Percentiles rank a stretch among this genome's conserved stretches.
Conservation (phyloP, 2,888 invertebrate genomes). For the Drosophila testacea region DNA sequence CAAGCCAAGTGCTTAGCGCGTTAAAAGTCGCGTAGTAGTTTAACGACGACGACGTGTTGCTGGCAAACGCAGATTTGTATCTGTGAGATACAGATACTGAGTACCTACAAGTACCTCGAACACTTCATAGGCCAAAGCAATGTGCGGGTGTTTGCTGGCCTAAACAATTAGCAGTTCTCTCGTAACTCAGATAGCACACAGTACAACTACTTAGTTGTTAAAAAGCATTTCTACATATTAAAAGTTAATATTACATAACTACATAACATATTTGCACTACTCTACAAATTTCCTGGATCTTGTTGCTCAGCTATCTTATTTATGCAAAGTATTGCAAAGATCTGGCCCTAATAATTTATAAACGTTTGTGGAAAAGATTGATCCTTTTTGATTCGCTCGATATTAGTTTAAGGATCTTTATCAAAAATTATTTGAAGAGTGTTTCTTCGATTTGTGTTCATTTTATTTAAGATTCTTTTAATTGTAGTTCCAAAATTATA, state of each 20-base stretch:
- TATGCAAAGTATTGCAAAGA: background rate
- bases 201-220: constrained; percentile 4
- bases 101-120: constrained; percentile 27
- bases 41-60: constrained; percentile 76
- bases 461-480: no score
- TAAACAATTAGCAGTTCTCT: constrained; percentile 60
- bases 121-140: constrained; percentile 9
- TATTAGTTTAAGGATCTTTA: no score
- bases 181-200: constrained; percentile 21
- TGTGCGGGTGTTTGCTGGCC: constrained; percentile 73
- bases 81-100: constrained; percentile 62
- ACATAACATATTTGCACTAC: constrained; percentile 3
- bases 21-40: constrained; percentile 75
- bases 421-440: no score
- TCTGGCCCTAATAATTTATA: no score
- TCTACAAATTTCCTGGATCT: background rate
- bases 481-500: no score
- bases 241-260: constrained; percentile 17
- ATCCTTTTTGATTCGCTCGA: no score
- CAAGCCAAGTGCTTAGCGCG: constrained; percentile 65
- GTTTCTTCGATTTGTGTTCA: no score
- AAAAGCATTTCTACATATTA: background rate
- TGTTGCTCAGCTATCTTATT: background rate
- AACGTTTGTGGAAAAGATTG: no score
- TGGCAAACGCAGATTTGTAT: constrained; percentile 73